A percentile compares a stretch with the other conserved stretches of the same genome.
phyloP scores from a whole-genome alignment of 2,888 invertebrate genomes.

The Drosophila infuscata region DNA sequence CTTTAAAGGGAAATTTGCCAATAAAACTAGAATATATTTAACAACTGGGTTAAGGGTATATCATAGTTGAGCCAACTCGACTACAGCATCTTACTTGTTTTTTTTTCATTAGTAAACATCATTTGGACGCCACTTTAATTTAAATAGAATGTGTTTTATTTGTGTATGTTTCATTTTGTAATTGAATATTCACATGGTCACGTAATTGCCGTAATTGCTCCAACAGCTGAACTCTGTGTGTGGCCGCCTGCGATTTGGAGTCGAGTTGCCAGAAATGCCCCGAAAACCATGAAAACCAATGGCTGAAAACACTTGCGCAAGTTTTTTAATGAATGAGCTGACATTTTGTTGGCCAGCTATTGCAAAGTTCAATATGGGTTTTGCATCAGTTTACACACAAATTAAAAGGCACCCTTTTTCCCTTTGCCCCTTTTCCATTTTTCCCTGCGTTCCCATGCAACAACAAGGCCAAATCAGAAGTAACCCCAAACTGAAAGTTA shows the following conservation, averaged over 20 bases:
- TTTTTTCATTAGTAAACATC: not conserved
- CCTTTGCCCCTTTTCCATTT: too few species aligned
- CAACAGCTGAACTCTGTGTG: constrained; percentile 16
- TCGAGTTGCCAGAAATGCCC: constrained; percentile 37
- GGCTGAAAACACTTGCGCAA: constrained; percentile 58
- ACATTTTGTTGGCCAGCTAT: constrained; percentile 63
- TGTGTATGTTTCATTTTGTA: constrained; percentile 32
- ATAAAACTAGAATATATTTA: too few species aligned
- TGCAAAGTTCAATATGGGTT: constrained; percentile 76
- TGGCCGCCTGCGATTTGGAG: constrained; percentile 50
- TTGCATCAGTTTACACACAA: constrained; percentile 74
- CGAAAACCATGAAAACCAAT: constrained; percentile 13
- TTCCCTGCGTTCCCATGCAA: not conserved
- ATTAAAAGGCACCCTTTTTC: constrained; percentile 57
- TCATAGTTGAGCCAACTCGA: too few species aligned
- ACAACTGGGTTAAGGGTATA: too few species aligned
- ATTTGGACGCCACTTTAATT: not conserved
- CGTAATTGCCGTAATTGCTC: constrained; percentile 20
- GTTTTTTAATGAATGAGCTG: constrained; percentile 74
- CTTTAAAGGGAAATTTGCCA: too few species aligned
- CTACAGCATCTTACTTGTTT: too few species aligned
- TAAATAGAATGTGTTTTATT: not conserved
- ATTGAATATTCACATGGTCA: constrained; percentile 52
- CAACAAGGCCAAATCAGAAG: constrained; percentile 43
- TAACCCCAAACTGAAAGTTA: constrained; percentile 45